Evolutionary conservation across 2,888 invertebrate genomes (phyloP).

Genomic region (Xiphydria camelus): DNA sequence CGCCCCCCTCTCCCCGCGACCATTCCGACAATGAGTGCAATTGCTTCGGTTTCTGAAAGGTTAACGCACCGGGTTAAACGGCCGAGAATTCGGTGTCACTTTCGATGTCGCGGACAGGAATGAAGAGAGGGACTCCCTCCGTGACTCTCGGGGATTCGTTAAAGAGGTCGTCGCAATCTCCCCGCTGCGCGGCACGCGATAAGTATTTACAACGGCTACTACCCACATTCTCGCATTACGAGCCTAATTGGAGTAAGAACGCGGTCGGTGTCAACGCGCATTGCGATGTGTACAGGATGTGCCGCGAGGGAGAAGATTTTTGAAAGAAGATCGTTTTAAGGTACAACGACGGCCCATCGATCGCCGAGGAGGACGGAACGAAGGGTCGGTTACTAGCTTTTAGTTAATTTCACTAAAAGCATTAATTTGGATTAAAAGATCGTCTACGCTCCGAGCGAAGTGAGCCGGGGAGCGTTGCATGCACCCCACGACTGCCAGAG

Average conservation of each 20-base stretch:
- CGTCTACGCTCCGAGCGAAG: slow-evolving; percentile 36
- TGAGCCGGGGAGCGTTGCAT: slow-evolving; percentile 25
- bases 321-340: no score
- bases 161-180: no score
- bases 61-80: slow-evolving; percentile 53
- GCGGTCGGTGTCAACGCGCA: no score
- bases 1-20: slow-evolving; percentile 17
- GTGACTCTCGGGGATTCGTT: no score
- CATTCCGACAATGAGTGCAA: slow-evolving; percentile 49
- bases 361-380: slow-evolving; percentile 27
- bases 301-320: no score
- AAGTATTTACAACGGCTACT: no score
- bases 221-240: no score
- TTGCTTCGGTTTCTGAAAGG: slow-evolving; percentile 53
- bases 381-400: slow-evolving; percentile 40
- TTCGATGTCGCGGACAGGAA: slow-evolving; percentile 37
- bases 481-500: slow-evolving; percentile 20
- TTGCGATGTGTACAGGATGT: no score
- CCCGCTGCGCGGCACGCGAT: no score
- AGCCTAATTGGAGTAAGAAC: no score
- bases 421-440: slow-evolving; percentile 54
- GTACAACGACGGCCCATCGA: background rate
- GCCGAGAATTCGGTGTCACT: slow-evolving; percentile 52
- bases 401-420: slow-evolving; percentile 52
- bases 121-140: no score